Percentiles rank a stretch among this genome's conserved stretches.
These are phyloP conservation scores for Microctonus brassicae DNA, from an alignment of 2,888 invertebrate genomes.

Conservation along the genomic window DNA sequence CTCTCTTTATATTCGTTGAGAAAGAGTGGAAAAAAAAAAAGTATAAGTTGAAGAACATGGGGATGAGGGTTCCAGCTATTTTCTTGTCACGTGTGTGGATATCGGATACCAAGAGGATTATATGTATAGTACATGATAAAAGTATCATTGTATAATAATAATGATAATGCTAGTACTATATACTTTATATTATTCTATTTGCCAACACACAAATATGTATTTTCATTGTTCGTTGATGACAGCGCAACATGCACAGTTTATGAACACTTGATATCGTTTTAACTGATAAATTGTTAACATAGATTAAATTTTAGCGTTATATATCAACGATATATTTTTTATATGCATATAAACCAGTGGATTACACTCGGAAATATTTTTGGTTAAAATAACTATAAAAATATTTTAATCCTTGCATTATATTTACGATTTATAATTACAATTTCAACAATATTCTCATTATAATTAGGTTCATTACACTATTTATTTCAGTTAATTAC, in stretches of 20 bases:
- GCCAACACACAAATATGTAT: neutral
- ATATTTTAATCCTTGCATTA: too few relatives aligned
- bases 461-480: too few relatives aligned
- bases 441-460: too few relatives aligned
- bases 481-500: too few relatives aligned
- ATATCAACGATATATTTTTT: neutral
- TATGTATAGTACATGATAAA: conserved; percentile 1
- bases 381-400: too few relatives aligned
- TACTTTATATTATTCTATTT: conserved; percentile 1
- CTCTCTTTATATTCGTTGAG: conserved; percentile 22
- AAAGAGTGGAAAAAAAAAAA: conserved; percentile 13
- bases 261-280: neutral
- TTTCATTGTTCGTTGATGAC: neutral
- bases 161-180: too few relatives aligned
- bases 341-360: neutral
- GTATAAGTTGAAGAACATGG: conserved; percentile 22
- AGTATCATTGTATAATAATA: too few relatives aligned
- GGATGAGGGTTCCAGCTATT: conserved; percentile 21
- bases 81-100: conserved; percentile 36
- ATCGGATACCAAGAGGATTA: conserved; percentile 26
- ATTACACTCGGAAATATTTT: too few relatives aligned
- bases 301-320: neutral
- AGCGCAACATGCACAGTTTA: neutral
- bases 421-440: too few relatives aligned
- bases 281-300: neutral